Base-by-base conservation (phyloP, 2,888 invertebrate species). In the Sicus ferrugineus region DNA sequence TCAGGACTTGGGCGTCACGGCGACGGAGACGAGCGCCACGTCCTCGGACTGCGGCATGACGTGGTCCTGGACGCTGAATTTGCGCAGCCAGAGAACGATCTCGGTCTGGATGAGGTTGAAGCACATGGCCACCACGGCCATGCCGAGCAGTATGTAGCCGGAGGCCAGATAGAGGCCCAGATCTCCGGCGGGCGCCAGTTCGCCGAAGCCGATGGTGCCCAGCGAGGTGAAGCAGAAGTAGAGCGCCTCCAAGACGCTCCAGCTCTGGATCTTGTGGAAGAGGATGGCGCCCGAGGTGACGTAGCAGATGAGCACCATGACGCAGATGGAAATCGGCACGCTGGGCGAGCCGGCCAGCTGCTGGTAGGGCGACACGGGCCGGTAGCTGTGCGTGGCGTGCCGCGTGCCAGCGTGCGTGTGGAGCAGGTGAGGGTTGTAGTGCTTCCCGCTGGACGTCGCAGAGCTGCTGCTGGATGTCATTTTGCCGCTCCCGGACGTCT, bases 251-350 rank as follows among this genome's bases (percentile, higher is more conserved):
- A 97, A 87, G 50, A 94, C 89, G 71, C 91, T 92, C 98, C 98
- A 98, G 75, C 91, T 90, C 84, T 98, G 98, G 81, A 97, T 92
- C 67, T 92, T 89, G 72, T 93, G 92, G 85, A 98, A 98, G 74
- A 98, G 88, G 71, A 94, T 87, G 0, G 97, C 94, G 16, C 98
- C 98, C 42, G 94, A 91, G 70, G 92, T 92, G 78, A 98, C 90
- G 85, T 98, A 98, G 75, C 92, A 89, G 61, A 94, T 88, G 78
- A 98, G 91, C 54, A 97, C 91, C 75, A 95, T 87, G 72, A 97
- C 87, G 81, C 96, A 96, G 64, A 98, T 88, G 67, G 91, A 89
- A 70, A 97, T 91, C 61, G 98, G 98, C 71, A 98, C 96, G 75
- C 93, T 82, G n/a, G 81, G 79, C 56, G 81, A 79, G 7, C 70